Evolutionary conservation across 64 coral and sea anemone genomes (phyloP), one percentile per base, ranked within the genome.

Genomic region (Exaiptasia diaphana): DNA sequence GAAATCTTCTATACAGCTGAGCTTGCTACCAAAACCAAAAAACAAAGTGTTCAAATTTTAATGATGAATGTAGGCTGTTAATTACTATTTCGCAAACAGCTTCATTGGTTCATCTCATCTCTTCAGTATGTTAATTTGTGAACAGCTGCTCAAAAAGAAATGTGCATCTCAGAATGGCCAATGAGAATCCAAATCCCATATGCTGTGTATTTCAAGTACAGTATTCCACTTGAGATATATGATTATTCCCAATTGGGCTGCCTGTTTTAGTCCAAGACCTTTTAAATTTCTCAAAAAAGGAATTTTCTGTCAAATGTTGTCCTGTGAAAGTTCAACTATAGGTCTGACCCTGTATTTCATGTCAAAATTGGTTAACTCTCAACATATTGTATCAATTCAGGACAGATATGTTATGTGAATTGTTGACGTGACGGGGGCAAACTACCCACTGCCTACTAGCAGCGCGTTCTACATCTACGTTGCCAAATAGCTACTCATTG

Each of bases 381-480:
- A 45, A 45, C 69, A 35, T 73, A 40, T 73, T 73, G 69, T 73
- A 48, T 73, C 44, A 46, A 73, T 73, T 35, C 69, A 73, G 69
- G 69, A 22, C 24, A 65, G 61, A 65, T 35, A 65, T 65, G 61
- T 65, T 26, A 38, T 64, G 59, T 64, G 28, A 42, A 42, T 45
- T 73, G 69, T 73, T 48, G 69, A 73, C 32, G 17, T 40, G 40
- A 73, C 69, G 49, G 49, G 69, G 38, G 61, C 61, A 17, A 35
- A 35, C 61, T 5, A 65, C 40, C 38, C 69, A 45, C 69, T 20
- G 45, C 69, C 69, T 38, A 73, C 69, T 73, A 73, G 69, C 69
- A 73, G 44, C 69, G 69, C 69, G 45, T 73, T 73, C 38, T 73
- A 35, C 69, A 49, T 73, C 69, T 73, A 38, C 69, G 38, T 35